Conservation (phyloP, 2,888 invertebrate species). For the Pterostichus madidus region DNA sequence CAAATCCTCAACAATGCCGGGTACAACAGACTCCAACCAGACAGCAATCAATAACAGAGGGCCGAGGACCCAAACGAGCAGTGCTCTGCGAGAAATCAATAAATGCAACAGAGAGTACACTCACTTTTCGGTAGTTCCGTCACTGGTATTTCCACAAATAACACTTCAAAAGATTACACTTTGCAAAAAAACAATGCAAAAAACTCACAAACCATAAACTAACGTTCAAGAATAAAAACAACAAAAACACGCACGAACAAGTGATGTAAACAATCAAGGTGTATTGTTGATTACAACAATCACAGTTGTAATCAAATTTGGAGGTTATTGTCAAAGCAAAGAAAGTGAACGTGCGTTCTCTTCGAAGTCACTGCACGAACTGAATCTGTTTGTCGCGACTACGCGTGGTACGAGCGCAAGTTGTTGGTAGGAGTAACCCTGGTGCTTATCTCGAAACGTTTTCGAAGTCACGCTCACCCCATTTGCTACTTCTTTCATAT, state of each 20-base stretch:
- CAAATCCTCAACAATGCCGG: slow-evolving; percentile 43
- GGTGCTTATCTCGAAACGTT: slow-evolving; percentile 40
- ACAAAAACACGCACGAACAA: slow-evolving; percentile 8
- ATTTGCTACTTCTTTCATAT: slow-evolving; percentile 46
- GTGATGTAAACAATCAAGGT: slow-evolving; percentile 17
- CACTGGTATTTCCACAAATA: slow-evolving; percentile 18
- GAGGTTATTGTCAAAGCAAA: slow-evolving; percentile 4
- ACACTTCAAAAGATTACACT: slow-evolving; percentile 1
- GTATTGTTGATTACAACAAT: background rate
- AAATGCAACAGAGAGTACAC: slow-evolving; percentile 41
- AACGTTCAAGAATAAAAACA: slow-evolving; percentile 10
- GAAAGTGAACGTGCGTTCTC: slow-evolving; percentile 1
- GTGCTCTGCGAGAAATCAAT: slow-evolving; percentile 23
- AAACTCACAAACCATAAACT: slow-evolving; percentile 16
- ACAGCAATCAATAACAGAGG: slow-evolving; percentile 41
- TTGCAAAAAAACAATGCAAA: slow-evolving; percentile 17
- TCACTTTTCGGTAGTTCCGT: background rate
- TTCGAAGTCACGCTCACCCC: slow-evolving; percentile 45
- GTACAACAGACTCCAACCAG: slow-evolving; percentile 5
- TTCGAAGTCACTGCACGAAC: slow-evolving; percentile 1
- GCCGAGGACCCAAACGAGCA: slow-evolving; percentile 7
- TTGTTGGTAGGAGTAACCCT: slow-evolving; percentile 27
- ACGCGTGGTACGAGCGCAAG: slow-evolving; percentile 3
- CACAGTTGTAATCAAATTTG: background rate
- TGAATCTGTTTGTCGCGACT: slow-evolving; percentile 27